Evolutionary conservation across 2,113 vertebrate genomes (phyloP).

Genomic region (Macquaria australasica): DNA sequence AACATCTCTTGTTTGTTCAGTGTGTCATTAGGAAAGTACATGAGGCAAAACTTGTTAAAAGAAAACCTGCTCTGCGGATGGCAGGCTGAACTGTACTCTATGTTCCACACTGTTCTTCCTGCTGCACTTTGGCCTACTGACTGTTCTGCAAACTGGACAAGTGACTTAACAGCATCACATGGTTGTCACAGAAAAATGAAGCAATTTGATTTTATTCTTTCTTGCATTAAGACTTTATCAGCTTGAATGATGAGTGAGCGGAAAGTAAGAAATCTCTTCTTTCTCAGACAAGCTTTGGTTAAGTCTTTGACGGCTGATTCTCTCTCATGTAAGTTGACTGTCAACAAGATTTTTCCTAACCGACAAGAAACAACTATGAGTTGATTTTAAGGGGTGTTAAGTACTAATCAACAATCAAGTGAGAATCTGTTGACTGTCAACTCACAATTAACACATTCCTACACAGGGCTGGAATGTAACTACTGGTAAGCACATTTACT

Average conservation of each 20-base stretch:
- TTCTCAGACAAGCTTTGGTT: neutral
- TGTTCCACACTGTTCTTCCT: constrained; percentile 24
- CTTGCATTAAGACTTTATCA: neutral
- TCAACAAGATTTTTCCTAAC: no score
- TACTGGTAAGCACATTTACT: neutral
- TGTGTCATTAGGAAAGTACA: constrained; percentile 1
- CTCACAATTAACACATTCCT: constrained; percentile 8
- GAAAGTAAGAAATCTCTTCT: neutral
- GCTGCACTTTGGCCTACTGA: constrained; percentile 49
- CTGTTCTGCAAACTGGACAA: constrained; percentile 43
- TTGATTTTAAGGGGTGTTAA: neutral
- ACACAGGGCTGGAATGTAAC: neutral
- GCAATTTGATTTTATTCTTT: constrained; percentile 4
- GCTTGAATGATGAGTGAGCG: neutral
- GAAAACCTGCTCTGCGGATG: neutral
- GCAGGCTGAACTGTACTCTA: neutral
- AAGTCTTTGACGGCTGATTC: neutral
- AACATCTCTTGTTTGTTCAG: constrained; percentile 10
- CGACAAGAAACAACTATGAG: neutral
- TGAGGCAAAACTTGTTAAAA: neutral
- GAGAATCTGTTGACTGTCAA: constrained; percentile 5
- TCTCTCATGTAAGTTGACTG: neutral
- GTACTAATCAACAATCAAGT: no score
- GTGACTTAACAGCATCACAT: constrained; percentile 39
- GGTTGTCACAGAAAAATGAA: neutral